Evolutionary conservation across 1,140 invertebrate genomes (phyloP).

Genomic region (Brachionus angularis): DNA sequence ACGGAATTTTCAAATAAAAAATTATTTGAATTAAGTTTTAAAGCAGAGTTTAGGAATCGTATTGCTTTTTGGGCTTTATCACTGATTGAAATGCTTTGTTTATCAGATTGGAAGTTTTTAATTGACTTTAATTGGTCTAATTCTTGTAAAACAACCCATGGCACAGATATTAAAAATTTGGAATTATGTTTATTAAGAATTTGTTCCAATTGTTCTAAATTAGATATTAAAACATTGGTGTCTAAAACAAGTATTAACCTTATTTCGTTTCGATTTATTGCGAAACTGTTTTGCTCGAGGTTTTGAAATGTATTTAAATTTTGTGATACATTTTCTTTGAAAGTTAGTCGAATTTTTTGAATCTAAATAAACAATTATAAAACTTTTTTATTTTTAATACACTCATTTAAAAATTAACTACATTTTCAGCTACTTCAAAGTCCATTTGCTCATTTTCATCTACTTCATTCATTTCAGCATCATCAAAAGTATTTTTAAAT

Average conservation of each 20-base stretch:
- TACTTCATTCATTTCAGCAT: background rate
- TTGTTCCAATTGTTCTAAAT: slow-evolving; percentile 9
- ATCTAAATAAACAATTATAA: slow-evolving; percentile 3
- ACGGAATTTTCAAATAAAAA: slow-evolving; percentile 4
- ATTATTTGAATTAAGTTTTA: background rate
- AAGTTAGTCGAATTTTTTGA: background rate
- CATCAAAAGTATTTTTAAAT: background rate
- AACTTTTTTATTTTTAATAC: background rate
- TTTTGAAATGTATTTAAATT: background rate
- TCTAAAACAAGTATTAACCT: background rate
- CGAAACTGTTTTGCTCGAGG: background rate
- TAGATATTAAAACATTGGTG: slow-evolving; percentile 24
- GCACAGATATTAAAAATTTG: background rate
- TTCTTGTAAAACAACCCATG: slow-evolving; percentile 32
- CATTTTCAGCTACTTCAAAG: slow-evolving; percentile 19
- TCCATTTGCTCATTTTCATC: slow-evolving; percentile 13
- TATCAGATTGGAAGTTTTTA: background rate
- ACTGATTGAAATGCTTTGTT: background rate
- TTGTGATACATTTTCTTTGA: background rate
- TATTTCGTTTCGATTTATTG: background rate
- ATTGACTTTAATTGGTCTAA: slow-evolving; percentile 30
- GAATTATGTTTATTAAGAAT: background rate
- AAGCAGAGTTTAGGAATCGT: background rate
- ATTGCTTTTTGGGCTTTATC: slow-evolving; percentile 10
- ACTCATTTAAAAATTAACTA: background rate